Evolutionary conservation across 2,797 vertebrate species (phyloP).

Genomic region (Rhabdomys pumilio): DNA sequence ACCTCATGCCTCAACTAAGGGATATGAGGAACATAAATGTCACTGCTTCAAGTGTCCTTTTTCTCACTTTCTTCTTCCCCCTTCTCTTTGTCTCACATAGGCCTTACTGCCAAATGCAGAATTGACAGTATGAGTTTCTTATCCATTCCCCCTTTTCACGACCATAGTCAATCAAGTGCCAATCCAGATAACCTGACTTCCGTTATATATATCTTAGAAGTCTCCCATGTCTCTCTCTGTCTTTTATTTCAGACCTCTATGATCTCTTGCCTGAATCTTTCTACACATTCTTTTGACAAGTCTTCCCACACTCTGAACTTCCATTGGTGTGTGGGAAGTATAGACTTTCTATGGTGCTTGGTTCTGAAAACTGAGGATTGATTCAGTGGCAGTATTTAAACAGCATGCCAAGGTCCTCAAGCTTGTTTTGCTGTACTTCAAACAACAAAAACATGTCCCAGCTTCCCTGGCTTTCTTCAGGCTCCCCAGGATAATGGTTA

Average conservation of each 20-base stretch:
- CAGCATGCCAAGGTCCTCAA: too few relatives aligned
- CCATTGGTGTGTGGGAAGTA: background rate
- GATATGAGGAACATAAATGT: background rate
- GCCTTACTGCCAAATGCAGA: background rate
- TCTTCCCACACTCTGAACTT: background rate
- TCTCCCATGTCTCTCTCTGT: background rate
- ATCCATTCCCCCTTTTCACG: background rate
- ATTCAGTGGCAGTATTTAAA: background rate
- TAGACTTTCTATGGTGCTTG: background rate
- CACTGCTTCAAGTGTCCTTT: background rate
- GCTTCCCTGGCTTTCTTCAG: background rate
- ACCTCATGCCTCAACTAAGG: background rate
- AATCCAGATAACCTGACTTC: background rate
- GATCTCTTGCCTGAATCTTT: background rate
- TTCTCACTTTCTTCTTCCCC: background rate
- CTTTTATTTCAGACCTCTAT: background rate
- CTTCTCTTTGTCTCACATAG: background rate
- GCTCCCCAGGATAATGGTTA: slow-evolving; percentile 20
- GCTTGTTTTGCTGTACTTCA: background rate
- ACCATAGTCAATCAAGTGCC: background rate
- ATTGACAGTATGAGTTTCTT: background rate
- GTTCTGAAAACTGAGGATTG: background rate
- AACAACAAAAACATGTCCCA: background rate
- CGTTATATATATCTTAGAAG: background rate
- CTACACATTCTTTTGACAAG: background rate